Percentiles rank a stretch among this genome's conserved stretches.
phyloP scores from a whole-genome alignment of 2,113 vertebrate genomes.

The Pyxicephalus adspersus region DNA sequence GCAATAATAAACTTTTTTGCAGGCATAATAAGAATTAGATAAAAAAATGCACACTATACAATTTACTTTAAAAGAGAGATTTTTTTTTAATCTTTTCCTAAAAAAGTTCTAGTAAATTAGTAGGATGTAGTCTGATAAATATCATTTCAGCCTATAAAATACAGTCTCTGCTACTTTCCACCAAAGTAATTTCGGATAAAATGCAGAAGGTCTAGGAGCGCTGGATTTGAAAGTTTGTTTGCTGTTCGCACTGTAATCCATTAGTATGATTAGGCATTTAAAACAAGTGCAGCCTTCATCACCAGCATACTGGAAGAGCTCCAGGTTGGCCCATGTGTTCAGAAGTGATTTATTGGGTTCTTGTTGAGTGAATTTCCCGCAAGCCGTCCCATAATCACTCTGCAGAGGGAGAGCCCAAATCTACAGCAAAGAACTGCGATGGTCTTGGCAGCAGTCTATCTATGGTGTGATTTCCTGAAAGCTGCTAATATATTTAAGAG shows the following conservation, averaged over 20 bases:
- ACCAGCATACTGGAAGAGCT: constrained; percentile 35
- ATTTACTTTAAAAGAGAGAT: no score
- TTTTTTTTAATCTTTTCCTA: no score
- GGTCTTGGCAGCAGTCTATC: constrained; percentile 28
- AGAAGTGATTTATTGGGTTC: constrained; percentile 45
- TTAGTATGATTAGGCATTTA: constrained; percentile 40
- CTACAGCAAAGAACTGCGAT: constrained; percentile 28
- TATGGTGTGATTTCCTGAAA: constrained; percentile 47
- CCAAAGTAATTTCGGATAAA: not conserved
- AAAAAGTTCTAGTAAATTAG: no score
- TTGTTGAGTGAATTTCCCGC: constrained; percentile 46
- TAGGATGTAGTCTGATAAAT: no score
- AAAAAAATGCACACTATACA: no score
- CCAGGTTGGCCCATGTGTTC: constrained; percentile 39
- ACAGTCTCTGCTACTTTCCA: not conserved
- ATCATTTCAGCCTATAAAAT: no score
- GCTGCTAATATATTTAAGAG: constrained; percentile 8
- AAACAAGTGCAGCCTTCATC: constrained; percentile 49
- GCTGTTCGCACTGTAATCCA: constrained; percentile 37
- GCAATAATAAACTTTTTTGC: no score
- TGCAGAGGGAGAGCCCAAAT: constrained; percentile 31
- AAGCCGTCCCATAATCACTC: constrained; percentile 36
- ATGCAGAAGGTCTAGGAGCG: not conserved
- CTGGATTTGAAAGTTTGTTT: constrained; percentile 17
- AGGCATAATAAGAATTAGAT: no score